Percentiles rank a stretch among this genome's conserved stretches.
Evolutionary conservation across 2,113 vertebrate species (phyloP).

Genomic region (Dicentrarchus labrax): DNA sequence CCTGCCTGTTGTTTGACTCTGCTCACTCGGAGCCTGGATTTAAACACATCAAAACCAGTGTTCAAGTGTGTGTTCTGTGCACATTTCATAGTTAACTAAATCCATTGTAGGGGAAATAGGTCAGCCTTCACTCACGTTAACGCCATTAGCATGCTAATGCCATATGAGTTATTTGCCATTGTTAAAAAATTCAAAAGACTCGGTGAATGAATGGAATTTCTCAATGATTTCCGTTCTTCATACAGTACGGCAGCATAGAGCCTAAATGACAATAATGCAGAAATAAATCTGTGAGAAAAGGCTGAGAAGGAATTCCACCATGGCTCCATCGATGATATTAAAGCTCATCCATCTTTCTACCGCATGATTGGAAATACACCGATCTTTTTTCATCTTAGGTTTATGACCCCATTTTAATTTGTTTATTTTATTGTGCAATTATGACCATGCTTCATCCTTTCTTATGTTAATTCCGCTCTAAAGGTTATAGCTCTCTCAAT

Average conservation of each 20-base stretch:
- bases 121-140: conserved; percentile 63
- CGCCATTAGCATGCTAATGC: conserved; percentile 70
- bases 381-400: conserved; percentile 28
- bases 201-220: conserved; percentile 51
- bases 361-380: conserved; percentile 39
- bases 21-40: conserved; percentile 48
- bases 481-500: conserved; percentile 49
- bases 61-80: conserved; percentile 24
- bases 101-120: conserved; percentile 74
- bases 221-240: conserved; percentile 47
- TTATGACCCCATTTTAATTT: conserved; percentile 44
- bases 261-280: conserved; percentile 43
- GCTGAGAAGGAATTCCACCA: conserved; percentile 43
- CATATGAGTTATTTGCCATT: conserved; percentile 66
- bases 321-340: conserved; percentile 44
- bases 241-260: conserved; percentile 17
- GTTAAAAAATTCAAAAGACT: conserved; percentile 63
- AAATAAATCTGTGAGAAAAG: conserved; percentile 43
- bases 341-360: conserved; percentile 49
- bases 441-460: conserved; percentile 18
- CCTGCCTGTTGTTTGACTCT: conserved; percentile 62
- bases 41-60: conserved; percentile 52
- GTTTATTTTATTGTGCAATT: conserved; percentile 58
- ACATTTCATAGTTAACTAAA: conserved; percentile 67
- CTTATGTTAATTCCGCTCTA: conserved; percentile 35